phyloP scores from a whole-genome alignment of 2,113 vertebrate species.

The Cyrtonyx montezumae region DNA sequence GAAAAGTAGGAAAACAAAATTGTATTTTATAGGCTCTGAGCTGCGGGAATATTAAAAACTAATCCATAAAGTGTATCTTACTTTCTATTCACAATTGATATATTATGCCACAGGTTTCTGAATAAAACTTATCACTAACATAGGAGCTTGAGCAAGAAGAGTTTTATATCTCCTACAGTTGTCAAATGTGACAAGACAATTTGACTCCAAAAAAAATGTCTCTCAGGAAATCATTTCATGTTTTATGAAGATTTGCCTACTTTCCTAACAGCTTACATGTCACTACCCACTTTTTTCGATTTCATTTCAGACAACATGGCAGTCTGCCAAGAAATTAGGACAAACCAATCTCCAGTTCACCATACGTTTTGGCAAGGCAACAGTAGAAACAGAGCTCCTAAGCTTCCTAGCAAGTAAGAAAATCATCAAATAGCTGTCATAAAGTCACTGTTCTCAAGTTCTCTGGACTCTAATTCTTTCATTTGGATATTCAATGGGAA shows the following conservation, averaged over 20 bases:
- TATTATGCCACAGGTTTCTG: too few relatives aligned
- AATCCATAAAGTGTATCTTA: neutral
- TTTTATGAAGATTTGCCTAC: neutral
- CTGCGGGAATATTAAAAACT: neutral
- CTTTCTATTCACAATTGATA: neutral
- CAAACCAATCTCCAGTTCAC: neutral
- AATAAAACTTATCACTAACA: neutral
- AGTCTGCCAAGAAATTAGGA: neutral
- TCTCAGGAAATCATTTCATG: neutral
- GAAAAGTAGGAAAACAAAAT: neutral
- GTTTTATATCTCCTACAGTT: neutral
- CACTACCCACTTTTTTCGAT: neutral
- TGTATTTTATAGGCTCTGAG: neutral
- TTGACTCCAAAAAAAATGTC: neutral
- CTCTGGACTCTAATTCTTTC: neutral
- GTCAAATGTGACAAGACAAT: neutral
- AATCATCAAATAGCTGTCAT: neutral
- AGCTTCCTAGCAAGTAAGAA: neutral
- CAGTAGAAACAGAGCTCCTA: neutral
- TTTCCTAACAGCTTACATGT: neutral
- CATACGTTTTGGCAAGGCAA: neutral
- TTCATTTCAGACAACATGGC: neutral
- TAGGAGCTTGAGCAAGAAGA: neutral
- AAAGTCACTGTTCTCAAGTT: neutral
- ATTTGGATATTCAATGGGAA: neutral